Conservation (phyloP, 2,888 invertebrate genomes). For the Lithophane leautieri region DNA sequence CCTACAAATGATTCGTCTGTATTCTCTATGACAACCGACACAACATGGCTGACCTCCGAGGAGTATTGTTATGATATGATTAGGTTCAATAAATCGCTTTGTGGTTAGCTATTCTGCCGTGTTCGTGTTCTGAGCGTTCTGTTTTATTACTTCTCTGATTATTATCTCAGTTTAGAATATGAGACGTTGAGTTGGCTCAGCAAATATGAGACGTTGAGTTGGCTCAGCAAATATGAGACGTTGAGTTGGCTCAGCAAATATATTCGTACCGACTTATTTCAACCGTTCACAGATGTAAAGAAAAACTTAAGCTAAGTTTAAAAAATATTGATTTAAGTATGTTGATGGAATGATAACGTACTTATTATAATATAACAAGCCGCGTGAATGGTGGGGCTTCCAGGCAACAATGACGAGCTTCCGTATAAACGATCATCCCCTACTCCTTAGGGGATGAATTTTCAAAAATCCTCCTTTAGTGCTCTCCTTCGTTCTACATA, state of each 20-base stretch:
- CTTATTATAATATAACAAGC: no score
- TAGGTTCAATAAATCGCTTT: neutral
- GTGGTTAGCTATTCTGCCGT: neutral
- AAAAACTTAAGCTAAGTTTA: neutral
- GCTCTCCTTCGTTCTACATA: no score
- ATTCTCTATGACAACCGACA: constrained; percentile 13
- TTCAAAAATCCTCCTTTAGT: no score
- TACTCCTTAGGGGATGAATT: no score
- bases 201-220: neutral
- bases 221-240: neutral
- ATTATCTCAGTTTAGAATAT: neutral
- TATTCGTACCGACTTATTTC: neutral
- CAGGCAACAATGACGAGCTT: no score
- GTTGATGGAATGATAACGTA: neutral
- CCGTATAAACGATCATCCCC: no score
- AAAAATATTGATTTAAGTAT: neutral
- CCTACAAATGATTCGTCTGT: neutral
- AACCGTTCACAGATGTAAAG: neutral
- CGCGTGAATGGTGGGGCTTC: no score
- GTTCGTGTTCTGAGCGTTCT: no score
- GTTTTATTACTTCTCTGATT: neutral
- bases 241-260: no score
- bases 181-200: neutral
- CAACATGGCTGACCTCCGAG: neutral
- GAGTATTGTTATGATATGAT: constrained; percentile 13